Evolutionary conservation across 2,797 vertebrate genomes (phyloP).

Genomic region (Spea hammondii): DNA sequence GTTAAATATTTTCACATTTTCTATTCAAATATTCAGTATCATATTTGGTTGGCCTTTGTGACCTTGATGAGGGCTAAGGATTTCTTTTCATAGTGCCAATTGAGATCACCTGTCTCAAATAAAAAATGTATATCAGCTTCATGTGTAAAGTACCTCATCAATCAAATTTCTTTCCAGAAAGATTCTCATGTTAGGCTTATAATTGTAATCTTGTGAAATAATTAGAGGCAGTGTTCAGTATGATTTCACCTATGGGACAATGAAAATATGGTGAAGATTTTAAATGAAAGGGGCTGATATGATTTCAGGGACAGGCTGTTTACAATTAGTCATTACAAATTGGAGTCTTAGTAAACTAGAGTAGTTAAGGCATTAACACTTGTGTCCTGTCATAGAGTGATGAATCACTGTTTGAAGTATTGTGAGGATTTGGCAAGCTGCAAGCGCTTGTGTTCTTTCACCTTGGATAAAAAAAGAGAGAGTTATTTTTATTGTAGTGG

Average conservation of each 20-base stretch:
- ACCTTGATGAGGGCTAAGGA: slow-evolving; percentile 35
- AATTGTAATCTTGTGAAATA: slow-evolving; percentile 39
- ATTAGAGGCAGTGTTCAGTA: slow-evolving; percentile 25
- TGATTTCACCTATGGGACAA: slow-evolving; percentile 14
- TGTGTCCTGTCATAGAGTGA: slow-evolving; percentile 5
- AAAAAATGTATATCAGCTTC: slow-evolving; percentile 21
- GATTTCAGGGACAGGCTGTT: slow-evolving; percentile 23
- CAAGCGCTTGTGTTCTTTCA: slow-evolving; percentile 5
- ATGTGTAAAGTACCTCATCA: slow-evolving; percentile 22
- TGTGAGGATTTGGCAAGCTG: slow-evolving; percentile 1
- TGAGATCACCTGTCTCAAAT: slow-evolving; percentile 16
- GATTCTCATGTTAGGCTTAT: slow-evolving; percentile 29
- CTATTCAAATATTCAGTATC: too few species aligned
- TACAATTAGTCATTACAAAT: slow-evolving; percentile 35
- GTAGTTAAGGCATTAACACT: slow-evolving; percentile 19
- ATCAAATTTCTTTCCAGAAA: slow-evolving; percentile 31
- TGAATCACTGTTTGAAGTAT: neutral
- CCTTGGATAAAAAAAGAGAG: slow-evolving; percentile 4
- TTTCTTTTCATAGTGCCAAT: slow-evolving; percentile 10
- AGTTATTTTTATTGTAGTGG: neutral
- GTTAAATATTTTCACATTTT: too few species aligned
- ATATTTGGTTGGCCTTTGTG: slow-evolving; percentile 22
- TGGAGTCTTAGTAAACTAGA: neutral
- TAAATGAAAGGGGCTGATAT: slow-evolving; percentile 10
- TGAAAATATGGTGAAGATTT: slow-evolving; percentile 14